Percentiles rank a stretch among this genome's conserved stretches.
These are phyloP conservation scores for Bilobella aurantiaca DNA, from an alignment of 1,140 invertebrate species.

Conservation along the genomic window DNA sequence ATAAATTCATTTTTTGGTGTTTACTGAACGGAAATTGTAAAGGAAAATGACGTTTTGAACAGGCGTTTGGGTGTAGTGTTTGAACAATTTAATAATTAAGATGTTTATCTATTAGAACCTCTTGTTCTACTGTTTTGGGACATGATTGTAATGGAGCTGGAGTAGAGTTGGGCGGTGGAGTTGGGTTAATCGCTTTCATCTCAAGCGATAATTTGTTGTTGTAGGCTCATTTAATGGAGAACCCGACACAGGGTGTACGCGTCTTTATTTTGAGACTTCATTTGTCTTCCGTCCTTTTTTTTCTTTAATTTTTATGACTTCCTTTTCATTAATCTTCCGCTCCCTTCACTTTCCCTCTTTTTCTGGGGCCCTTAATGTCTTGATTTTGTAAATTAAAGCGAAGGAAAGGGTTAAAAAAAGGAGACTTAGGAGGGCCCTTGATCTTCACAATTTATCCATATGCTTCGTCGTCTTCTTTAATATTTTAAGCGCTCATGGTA, in stretches of 20 bases:
- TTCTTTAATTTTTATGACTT: slow-evolving; percentile 25
- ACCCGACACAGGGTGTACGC: too few species aligned
- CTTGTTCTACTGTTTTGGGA: background rate
- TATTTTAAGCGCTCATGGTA: too few species aligned
- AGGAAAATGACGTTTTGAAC: too few species aligned
- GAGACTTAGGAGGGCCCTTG: background rate
- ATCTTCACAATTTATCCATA: background rate
- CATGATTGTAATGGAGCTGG: too few species aligned
- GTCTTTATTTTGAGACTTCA: background rate
- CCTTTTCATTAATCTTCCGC: slow-evolving; percentile 10
- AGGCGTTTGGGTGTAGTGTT: too few species aligned
- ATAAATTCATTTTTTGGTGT: too few species aligned
- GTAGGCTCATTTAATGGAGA: background rate
- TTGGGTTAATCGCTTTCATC: background rate
- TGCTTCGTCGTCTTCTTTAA: background rate
- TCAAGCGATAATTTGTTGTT: slow-evolving; percentile 3
- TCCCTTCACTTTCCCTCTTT: too few species aligned
- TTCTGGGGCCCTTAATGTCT: background rate
- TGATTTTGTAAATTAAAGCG: background rate
- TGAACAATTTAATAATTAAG: background rate
- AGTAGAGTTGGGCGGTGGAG: too few species aligned
- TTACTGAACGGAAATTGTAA: too few species aligned
- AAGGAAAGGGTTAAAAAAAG: background rate
- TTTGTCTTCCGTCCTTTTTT: background rate
- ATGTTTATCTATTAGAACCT: background rate